Evolutionary conservation across 2,797 vertebrate genomes (phyloP).

Genomic region (Spatula clypeata): DNA sequence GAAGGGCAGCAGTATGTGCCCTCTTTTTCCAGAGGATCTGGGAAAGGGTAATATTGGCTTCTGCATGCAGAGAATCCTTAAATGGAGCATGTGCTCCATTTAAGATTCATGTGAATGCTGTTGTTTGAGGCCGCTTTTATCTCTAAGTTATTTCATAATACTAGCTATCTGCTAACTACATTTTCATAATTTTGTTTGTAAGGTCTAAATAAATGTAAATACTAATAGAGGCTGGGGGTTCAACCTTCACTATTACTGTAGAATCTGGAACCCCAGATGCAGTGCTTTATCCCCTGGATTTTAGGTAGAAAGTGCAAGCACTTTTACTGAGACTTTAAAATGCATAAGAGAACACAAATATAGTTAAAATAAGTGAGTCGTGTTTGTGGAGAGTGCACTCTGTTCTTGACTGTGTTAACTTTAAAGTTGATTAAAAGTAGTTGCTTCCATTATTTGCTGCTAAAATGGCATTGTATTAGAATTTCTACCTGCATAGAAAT

Average conservation of each 20-base stretch:
- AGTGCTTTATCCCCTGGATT: background rate
- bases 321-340: background rate
- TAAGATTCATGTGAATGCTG: background rate
- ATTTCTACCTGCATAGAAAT: constrained; percentile 26
- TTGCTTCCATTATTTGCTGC: constrained; percentile 2
- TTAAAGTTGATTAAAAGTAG: constrained; percentile 30
- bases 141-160: background rate
- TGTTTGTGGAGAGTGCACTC: background rate
- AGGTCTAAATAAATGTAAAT: background rate
- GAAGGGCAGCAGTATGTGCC: background rate
- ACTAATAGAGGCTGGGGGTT: background rate
- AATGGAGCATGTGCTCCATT: background rate
- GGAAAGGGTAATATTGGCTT: background rate
- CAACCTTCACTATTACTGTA: background rate
- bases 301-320: background rate
- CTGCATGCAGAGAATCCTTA: background rate
- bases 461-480: constrained; percentile 4
- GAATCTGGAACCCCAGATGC: background rate
- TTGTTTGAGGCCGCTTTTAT: background rate
- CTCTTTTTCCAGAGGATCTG: background rate
- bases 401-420: constrained; percentile 16
- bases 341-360: background rate
- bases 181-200: background rate
- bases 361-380: background rate
- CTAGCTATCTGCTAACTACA: background rate